Conservation (phyloP, 2,888 invertebrate genomes). For the Thyatira batis region DNA sequence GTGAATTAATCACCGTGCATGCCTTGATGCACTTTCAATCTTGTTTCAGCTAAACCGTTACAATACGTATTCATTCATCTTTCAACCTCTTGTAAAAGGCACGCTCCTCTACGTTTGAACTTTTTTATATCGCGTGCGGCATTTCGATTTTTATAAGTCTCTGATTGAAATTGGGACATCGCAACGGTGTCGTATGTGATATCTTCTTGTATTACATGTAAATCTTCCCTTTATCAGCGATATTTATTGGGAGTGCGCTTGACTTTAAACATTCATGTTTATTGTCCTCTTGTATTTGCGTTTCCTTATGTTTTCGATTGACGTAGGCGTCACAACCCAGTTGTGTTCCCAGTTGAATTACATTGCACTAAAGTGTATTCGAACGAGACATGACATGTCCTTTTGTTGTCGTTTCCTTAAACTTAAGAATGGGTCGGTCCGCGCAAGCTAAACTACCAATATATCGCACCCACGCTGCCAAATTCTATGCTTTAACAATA, state of each 20-base stretch:
- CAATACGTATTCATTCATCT: constrained; percentile 54
- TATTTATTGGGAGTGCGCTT: constrained; percentile 74
- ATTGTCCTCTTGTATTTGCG: constrained; percentile 49
- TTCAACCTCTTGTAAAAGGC: constrained; percentile 27
- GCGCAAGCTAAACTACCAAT: constrained; percentile 51
- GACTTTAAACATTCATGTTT: constrained; percentile 68
- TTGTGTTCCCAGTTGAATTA: constrained; percentile 58
- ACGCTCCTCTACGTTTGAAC: constrained; percentile 23
- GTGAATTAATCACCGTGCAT: constrained; percentile 68
- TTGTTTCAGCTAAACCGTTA: constrained; percentile 56
- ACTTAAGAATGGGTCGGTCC: constrained; percentile 41
- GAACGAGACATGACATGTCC: constrained; percentile 45
- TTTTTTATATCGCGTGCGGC: constrained; percentile 16
- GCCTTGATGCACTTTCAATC: constrained; percentile 73
- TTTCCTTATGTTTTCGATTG: constrained; percentile 60
- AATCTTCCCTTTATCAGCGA: constrained; percentile 69
- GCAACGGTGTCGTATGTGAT: constrained; percentile 59
- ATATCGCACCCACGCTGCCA: constrained; percentile 63
- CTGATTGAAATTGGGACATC: constrained; percentile 49
- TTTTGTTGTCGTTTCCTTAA: constrained; percentile 54
- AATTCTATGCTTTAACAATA: constrained; percentile 65
- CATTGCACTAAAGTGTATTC: constrained; percentile 51
- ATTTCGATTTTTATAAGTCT: constrained; percentile 29
- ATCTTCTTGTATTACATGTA: constrained; percentile 64
- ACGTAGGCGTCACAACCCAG: constrained; percentile 74